Evolutionary conservation across 2,888 invertebrate genomes (phyloP).

Genomic region (Lasioglossum malachurum): DNA sequence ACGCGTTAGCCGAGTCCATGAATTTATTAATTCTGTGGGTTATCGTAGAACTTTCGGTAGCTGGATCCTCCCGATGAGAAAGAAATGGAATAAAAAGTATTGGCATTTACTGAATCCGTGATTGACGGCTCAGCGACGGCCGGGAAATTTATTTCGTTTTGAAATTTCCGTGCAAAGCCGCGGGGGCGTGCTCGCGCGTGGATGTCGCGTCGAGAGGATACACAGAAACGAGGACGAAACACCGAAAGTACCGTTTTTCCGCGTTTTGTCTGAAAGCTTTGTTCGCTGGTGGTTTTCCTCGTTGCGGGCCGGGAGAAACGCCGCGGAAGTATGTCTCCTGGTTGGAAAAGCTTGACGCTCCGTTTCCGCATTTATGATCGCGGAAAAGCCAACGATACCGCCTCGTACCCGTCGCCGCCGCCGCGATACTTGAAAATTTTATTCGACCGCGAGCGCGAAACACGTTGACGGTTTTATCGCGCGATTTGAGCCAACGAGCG

Average conservation of each 20-base stretch:
- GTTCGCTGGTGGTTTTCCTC: slow-evolving; percentile 45
- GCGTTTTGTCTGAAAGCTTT: slow-evolving; percentile 58
- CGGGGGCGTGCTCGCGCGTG: neutral
- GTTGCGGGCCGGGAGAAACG: neutral
- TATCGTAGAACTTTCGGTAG: neutral
- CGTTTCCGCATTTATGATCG: slow-evolving; percentile 43
- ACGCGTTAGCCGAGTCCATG: neutral
- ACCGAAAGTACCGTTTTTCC: slow-evolving; percentile 55
- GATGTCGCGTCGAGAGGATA: slow-evolving; percentile 8
- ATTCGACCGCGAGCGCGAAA: slow-evolving; percentile 12
- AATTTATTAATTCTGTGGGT: neutral
- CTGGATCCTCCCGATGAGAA: neutral
- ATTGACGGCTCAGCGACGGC: neutral
- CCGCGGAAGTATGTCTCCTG: slow-evolving; percentile 26
- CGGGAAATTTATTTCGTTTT: slow-evolving; percentile 30
- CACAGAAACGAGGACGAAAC: slow-evolving; percentile 42
- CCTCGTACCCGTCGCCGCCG: slow-evolving; percentile 19
- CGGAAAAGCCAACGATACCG: slow-evolving; percentile 34
- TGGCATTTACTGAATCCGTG: neutral
- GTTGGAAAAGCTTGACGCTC: slow-evolving; percentile 35
- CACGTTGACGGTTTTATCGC: slow-evolving; percentile 24
- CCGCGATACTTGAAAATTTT: slow-evolving; percentile 47
- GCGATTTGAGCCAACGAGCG: slow-evolving; percentile 7
- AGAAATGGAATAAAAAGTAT: slow-evolving; percentile 1
- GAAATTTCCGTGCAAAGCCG: slow-evolving; percentile 27